Percentiles rank a stretch among this genome's conserved stretches.
phyloP scores from a whole-genome alignment of 2,113 vertebrate genomes.

The Pteropus alecto region DNA sequence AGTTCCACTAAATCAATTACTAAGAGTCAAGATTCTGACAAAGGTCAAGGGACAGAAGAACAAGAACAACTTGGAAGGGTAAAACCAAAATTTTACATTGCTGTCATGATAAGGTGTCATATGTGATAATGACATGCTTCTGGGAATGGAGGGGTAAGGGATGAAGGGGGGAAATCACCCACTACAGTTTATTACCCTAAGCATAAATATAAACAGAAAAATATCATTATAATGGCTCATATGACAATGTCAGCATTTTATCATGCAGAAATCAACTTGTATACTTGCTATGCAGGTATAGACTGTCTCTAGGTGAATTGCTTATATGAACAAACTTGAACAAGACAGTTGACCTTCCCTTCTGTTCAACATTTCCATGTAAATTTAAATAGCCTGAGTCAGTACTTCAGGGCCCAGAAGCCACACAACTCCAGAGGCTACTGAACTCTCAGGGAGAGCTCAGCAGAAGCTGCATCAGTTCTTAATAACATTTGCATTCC shows the following conservation, averaged over 20 bases:
- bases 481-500: not conserved
- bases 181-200: not conserved
- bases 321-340: not conserved
- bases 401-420: not conserved
- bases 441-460: not conserved
- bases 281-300: not conserved
- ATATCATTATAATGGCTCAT: not conserved
- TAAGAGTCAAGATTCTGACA: not conserved
- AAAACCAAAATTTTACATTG: not conserved
- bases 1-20: not conserved
- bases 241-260: not conserved
- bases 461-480: not conserved
- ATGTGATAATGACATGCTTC: not conserved
- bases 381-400: not conserved
- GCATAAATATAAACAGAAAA: not conserved
- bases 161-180: not conserved
- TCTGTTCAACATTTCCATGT: not conserved
- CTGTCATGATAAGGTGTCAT: not conserved
- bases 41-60: not conserved
- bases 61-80: not conserved
- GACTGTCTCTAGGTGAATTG: not conserved
- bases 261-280: slow-evolving; percentile 9
- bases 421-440: not conserved
- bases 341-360: not conserved
- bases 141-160: not conserved